A percentile compares a stretch with the other conserved stretches of the same genome.
These are phyloP conservation scores for Epinotia ramella DNA, from an alignment of 2,888 invertebrate genomes.

Conservation along the genomic window DNA sequence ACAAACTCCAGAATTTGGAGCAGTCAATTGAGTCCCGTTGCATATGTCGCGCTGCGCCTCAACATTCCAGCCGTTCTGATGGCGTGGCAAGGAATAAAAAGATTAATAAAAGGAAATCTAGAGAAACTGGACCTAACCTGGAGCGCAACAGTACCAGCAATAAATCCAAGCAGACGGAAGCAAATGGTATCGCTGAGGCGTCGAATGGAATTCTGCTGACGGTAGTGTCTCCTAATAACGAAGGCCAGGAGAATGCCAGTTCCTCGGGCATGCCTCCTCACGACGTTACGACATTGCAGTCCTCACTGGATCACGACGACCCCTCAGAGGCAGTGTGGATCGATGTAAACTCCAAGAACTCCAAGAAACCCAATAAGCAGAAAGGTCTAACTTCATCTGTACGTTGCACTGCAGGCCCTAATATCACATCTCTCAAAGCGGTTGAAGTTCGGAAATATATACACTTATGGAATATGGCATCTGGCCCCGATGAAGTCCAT, in stretches of 20 bases:
- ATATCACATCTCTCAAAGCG: constrained; percentile 45
- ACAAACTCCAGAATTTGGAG: not conserved
- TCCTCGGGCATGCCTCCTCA: too few relatives aligned
- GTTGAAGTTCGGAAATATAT: constrained; percentile 47
- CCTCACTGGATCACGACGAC: not conserved
- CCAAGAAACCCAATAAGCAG: not conserved
- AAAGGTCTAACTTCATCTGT: not conserved
- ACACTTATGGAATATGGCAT: constrained; percentile 52
- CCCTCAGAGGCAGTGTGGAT: not conserved
- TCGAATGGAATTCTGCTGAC: too few relatives aligned
- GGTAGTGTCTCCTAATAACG: too few relatives aligned
- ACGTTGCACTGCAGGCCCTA: constrained; percentile 41
- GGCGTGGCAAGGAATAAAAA: too few relatives aligned
- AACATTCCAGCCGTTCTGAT: not conserved
- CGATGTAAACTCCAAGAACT: not conserved
- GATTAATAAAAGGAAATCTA: too few relatives aligned
- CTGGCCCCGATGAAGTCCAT: not conserved
- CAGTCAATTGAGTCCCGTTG: not conserved
- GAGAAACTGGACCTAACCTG: too few relatives aligned
- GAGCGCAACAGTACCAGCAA: too few relatives aligned
- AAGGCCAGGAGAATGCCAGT: too few relatives aligned
- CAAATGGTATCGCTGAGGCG: too few relatives aligned
- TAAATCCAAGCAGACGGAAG: too few relatives aligned
- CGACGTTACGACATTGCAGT: too few relatives aligned
- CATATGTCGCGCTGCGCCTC: not conserved